phyloP scores from a whole-genome alignment of 2,797 vertebrate species.

The Parauchenoglanis ngamensis region DNA sequence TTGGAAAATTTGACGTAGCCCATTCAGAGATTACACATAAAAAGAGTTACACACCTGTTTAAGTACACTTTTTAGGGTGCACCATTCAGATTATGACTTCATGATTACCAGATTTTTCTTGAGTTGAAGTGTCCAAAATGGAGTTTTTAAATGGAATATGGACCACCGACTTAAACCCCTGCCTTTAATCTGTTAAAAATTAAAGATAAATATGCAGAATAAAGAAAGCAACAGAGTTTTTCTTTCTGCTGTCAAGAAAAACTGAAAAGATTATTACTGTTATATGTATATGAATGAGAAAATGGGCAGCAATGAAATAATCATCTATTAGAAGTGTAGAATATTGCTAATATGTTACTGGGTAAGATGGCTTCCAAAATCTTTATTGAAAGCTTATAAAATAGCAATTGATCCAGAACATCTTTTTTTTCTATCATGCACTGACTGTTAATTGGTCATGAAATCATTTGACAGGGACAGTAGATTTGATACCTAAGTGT shows the following conservation, averaged over 20 bases:
- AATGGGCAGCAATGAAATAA: background rate
- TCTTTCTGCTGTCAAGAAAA: background rate
- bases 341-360: background rate
- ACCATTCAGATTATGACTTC: background rate
- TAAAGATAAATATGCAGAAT: background rate
- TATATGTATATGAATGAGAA: background rate
- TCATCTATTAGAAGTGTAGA: background rate
- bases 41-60: background rate
- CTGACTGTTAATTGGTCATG: background rate
- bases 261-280: background rate
- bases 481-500: background rate
- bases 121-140: background rate
- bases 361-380: background rate
- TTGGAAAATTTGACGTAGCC: background rate
- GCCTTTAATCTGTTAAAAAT: background rate
- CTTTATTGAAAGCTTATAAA: background rate
- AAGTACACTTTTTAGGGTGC: background rate
- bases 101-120: background rate
- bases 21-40: too few species aligned
- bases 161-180: background rate
- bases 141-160: background rate
- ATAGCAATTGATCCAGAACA: background rate
- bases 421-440: background rate
- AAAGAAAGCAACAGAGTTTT: background rate
- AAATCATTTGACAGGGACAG: background rate